Conservation (phyloP, 2,888 invertebrate genomes). For the Spilarctia lutea region DNA sequence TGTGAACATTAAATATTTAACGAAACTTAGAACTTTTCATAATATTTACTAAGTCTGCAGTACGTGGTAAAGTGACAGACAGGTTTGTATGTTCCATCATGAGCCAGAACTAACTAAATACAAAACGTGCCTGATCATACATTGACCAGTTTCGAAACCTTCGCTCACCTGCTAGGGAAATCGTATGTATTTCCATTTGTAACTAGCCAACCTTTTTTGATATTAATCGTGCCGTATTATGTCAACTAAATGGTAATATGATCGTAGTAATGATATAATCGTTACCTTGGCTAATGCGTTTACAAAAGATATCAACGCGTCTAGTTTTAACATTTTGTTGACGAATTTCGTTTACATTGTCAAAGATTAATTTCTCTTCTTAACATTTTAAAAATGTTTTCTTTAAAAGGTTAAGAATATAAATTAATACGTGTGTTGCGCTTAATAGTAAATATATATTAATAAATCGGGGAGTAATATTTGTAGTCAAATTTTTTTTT, state of each 20-base stretch:
- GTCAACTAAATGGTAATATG: conserved; percentile 6
- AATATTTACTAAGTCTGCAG: conserved; percentile 11
- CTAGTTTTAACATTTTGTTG: conserved; percentile 2
- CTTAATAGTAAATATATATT: background rate
- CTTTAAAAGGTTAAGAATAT: too few species aligned
- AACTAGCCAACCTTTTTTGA: conserved; percentile 47
- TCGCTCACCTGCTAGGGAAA: conserved; percentile 43
- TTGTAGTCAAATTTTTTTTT: background rate
- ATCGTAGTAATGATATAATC: conserved; percentile 4
- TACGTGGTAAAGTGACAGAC: conserved; percentile 21
- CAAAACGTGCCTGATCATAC: conserved; percentile 59
- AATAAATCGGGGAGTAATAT: background rate
- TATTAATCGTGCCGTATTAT: conserved; percentile 37
- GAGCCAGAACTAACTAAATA: conserved; percentile 30
- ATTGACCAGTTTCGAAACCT: conserved; percentile 41
- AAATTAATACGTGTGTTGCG: background rate
- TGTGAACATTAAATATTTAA: background rate
- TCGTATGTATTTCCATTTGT: conserved; percentile 41
- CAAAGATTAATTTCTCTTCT: background rate
- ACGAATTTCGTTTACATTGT: background rate
- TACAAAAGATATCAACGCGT: conserved; percentile 69
- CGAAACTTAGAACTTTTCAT: background rate
- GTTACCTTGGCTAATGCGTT: conserved; percentile 15
- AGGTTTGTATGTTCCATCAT: conserved; percentile 50
- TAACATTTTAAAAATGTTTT: too few species aligned